Base-by-base conservation (phyloP, 2,113 vertebrate genomes). In the Ginglymostoma cirratum region DNA sequence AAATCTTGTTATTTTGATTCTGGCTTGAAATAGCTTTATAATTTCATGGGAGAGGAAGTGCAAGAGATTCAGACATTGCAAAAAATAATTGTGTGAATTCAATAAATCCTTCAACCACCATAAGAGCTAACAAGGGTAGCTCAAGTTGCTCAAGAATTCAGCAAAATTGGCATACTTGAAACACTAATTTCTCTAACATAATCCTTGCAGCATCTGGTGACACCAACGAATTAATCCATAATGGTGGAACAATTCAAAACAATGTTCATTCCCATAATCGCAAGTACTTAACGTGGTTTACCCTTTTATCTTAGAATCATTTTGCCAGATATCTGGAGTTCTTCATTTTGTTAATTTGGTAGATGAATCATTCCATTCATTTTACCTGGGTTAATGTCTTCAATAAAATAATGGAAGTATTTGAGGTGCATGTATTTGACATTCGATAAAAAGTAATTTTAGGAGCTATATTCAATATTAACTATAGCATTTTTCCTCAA, bases 1-100 rank as follows among this genome's bases (percentile, higher is more conserved):
- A 38, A 93, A 67, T 93, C 61, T n/a, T 67, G 61, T 38, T 93
- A 93, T 93, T 93, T 66, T 66, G 89, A 19, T 67, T 67, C 89
- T 93, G 52, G 52, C 17, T 83, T 83, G 80, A 83, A 83, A 21
- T 83, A 38, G 38, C 45, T 61, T 61, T 27, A n/a, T 65, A 93
- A 38, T 93, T 93, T 93, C 61, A 93, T 19, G 89, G 89, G 30
- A 93, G 65, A 65, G 55, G 52, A 65, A 65, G 17, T 67, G 61
- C 34, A 65, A 66, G 89, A 92, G 87, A 38, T 67, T 66, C 61
- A 93, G 61, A 34, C 21, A 65, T 38, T 6, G 34, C 61, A 90
- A 19, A 42, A 67, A 66, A 65, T n/a, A 93, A 67, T 65, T 38
- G n/a, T 67, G 61, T 27, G 66, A 93, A 93, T 93, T 93, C 65